Evolutionary conservation across 2,888 invertebrate genomes (phyloP).

Genomic region (Pecten maximus): DNA sequence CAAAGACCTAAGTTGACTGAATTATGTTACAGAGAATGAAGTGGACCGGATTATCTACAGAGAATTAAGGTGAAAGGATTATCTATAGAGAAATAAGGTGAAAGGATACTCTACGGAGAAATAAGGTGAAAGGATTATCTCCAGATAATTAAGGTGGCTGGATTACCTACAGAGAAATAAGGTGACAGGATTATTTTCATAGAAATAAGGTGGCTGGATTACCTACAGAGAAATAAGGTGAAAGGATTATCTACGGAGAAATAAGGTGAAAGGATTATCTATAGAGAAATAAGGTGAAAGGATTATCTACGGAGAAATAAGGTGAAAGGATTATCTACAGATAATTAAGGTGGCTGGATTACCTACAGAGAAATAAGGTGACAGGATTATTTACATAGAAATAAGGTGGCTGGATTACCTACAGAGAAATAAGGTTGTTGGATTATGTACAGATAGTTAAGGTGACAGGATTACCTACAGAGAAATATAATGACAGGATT

Average conservation of each 20-base stretch:
- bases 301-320: not conserved
- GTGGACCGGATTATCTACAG: not conserved
- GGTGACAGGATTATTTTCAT: not conserved
- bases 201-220: not conserved
- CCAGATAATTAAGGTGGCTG: not conserved
- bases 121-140: not conserved
- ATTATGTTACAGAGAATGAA: not conserved
- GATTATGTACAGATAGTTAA: too few species aligned
- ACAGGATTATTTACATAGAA: not conserved
- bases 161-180: not conserved
- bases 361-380: not conserved
- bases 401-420: too few species aligned
- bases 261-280: not conserved
- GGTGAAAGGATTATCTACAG: not conserved
- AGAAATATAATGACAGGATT: too few species aligned
- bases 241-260: not conserved
- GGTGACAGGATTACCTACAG: too few species aligned
- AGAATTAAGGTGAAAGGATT: not conserved
- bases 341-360: not conserved
- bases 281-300: not conserved
- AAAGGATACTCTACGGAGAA: not conserved
- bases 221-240: not conserved
- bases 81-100: not conserved
- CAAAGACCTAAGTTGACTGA: not conserved
- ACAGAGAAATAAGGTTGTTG: too few species aligned